A percentile compares a stretch with the other conserved stretches of the same genome.
Evolutionary conservation across 1,140 invertebrate genomes (phyloP).

Genomic region (Meloidogyne exigua): DNA sequence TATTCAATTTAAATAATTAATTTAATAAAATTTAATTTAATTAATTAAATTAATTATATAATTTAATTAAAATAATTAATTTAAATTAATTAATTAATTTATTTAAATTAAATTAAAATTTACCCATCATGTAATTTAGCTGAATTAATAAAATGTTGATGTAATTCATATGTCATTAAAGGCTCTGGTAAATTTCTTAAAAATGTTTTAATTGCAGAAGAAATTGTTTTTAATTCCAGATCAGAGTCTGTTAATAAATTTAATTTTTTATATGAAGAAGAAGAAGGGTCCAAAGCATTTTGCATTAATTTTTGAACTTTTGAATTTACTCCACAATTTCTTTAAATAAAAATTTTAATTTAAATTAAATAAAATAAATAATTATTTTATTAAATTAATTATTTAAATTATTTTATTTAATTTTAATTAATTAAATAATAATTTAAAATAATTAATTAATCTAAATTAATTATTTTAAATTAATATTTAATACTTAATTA

Average conservation of each 20-base stretch:
- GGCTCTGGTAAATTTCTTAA: slow-evolving; percentile 87
- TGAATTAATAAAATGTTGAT: slow-evolving; percentile 83
- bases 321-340: slow-evolving; percentile 88
- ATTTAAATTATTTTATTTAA: no score
- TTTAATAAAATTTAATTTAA: no score
- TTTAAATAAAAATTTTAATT: no score
- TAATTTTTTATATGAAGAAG: slow-evolving; percentile 56
- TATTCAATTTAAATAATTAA: no score
- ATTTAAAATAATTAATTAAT: slow-evolving; percentile 1
- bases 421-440: no score
- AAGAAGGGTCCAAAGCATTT: slow-evolving; percentile 75
- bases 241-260: slow-evolving; percentile 72
- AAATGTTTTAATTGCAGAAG: slow-evolving; percentile 90
- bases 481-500: no score
- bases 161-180: slow-evolving; percentile 78
- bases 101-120: slow-evolving; percentile 63
- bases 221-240: slow-evolving; percentile 94
- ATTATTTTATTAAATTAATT: no score
- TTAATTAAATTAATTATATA: no score
- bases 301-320: slow-evolving; percentile 85
- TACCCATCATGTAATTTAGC: slow-evolving; percentile 80
- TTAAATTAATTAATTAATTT: slow-evolving; percentile 70
- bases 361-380: no score
- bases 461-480: no score
- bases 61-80: slow-evolving; percentile 66